These are phyloP conservation scores for Drepana arcuata DNA, from an alignment of 1,140 invertebrate genomes.

Conservation along the genomic window DNA sequence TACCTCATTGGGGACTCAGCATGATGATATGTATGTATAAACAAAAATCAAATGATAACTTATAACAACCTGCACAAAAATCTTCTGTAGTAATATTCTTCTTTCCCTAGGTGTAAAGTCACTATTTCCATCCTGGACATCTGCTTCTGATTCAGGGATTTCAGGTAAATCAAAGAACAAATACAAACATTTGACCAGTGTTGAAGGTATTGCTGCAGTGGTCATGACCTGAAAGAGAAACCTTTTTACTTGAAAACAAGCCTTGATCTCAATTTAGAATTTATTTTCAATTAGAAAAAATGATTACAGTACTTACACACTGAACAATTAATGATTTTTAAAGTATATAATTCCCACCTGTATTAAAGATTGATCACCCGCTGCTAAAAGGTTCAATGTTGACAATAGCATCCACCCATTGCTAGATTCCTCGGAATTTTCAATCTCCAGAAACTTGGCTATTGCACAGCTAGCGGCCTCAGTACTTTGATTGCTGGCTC, in stretches of 20 bases:
- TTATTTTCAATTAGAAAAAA: neutral
- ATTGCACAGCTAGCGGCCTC: conserved; percentile 96
- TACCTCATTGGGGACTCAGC: too few relatives aligned
- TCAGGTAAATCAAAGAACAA: conserved; percentile 98
- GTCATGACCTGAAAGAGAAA: conserved; percentile 94
- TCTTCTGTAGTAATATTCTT: conserved; percentile 93
- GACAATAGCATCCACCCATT: conserved; percentile 97
- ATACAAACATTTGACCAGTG: conserved; percentile 98
- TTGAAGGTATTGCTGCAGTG: conserved; percentile 94
- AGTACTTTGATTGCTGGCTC: conserved; percentile 96
- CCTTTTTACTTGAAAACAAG: too few relatives aligned
- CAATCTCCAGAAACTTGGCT: conserved; percentile 95
- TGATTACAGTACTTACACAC: neutral
- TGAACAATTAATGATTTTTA: neutral
- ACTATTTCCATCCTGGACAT: conserved; percentile 80
- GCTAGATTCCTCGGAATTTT: conserved; percentile 91
- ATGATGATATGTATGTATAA: too few relatives aligned
- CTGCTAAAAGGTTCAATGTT: conserved; percentile 91
- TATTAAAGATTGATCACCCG: conserved; percentile 78
- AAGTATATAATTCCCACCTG: conserved; percentile 32
- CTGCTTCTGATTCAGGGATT: conserved; percentile 85
- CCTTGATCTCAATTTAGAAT: neutral
- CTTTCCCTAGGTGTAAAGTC: conserved; percentile 94
- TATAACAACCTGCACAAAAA: conserved; percentile 90
- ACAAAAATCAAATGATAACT: conserved; percentile 9